Conservation (phyloP, 2,113 vertebrate species). For the Entelurus aequoreus region DNA sequence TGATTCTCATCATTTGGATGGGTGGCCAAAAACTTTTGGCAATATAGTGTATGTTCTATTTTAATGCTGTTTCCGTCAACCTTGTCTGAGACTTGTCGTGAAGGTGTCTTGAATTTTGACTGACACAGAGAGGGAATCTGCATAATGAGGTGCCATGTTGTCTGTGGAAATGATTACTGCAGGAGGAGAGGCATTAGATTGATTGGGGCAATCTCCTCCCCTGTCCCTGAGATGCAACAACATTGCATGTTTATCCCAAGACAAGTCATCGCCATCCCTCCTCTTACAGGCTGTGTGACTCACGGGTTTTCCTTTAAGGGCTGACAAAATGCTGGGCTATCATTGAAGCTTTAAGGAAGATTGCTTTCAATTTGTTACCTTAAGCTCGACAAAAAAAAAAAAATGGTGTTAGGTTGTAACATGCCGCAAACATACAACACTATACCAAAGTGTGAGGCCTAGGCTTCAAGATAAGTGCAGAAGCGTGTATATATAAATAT, state of each 20-base stretch:
- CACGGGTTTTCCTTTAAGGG: constrained; percentile 19
- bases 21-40: too few species aligned
- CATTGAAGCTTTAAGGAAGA: not conserved
- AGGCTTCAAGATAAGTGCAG: too few species aligned
- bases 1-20: too few species aligned
- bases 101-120: constrained; percentile 44
- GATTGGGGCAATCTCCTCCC: constrained; percentile 57
- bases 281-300: constrained; percentile 42
- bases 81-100: constrained; percentile 18
- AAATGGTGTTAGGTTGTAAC: not conserved
- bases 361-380: not conserved
- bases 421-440: not conserved
- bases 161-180: constrained; percentile 57
- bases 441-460: too few species aligned
- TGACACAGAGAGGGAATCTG: constrained; percentile 47
- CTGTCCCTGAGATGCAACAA: constrained; percentile 34
- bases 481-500: too few species aligned
- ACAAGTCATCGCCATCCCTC: constrained; percentile 21
- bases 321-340: constrained; percentile 4
- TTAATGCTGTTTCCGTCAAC: not conserved
- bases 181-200: constrained; percentile 57
- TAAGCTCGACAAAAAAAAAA: not conserved
- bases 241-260: not conserved
- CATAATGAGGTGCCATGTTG: constrained; percentile 59
- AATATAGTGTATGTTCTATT: not conserved